A percentile compares a stretch with the other conserved stretches of the same genome.
These are phyloP conservation scores for Drosophila tanythrix DNA, from an alignment of 2,888 invertebrate genomes.

Conservation along the genomic window DNA sequence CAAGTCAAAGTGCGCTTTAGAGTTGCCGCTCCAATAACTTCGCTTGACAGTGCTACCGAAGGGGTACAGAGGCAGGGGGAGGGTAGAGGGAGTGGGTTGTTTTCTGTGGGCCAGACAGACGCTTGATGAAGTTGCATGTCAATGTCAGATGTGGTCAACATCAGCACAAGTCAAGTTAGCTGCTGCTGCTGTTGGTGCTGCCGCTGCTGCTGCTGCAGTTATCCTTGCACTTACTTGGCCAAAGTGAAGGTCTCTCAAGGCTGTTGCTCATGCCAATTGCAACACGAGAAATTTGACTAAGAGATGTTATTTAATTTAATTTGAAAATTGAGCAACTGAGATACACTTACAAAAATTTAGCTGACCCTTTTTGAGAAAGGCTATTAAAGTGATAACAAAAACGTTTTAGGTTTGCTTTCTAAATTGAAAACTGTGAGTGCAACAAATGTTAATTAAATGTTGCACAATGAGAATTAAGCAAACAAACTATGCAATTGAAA, in stretches of 20 bases:
- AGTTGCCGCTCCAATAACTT: slow-evolving; percentile 78
- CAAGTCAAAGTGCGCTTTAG: slow-evolving; percentile 73
- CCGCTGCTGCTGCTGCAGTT: slow-evolving; percentile 46
- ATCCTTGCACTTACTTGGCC: slow-evolving; percentile 73
- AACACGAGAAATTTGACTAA: not conserved
- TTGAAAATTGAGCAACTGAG: not conserved
- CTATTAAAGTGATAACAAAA: not conserved
- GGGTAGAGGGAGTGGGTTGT: slow-evolving; percentile 1
- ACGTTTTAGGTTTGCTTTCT: not conserved
- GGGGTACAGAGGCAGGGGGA: not conserved
- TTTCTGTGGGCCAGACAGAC: slow-evolving; percentile 24
- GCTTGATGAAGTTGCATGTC: slow-evolving; percentile 77
- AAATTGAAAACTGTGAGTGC: not conserved
- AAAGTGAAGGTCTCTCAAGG: slow-evolving; percentile 76
- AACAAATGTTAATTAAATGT: not conserved
- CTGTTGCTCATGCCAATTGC: slow-evolving; percentile 12
- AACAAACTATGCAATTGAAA: slow-evolving; percentile 31
- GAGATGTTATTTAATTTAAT: not conserved
- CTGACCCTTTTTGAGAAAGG: not conserved
- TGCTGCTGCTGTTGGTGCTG: slow-evolving; percentile 6
- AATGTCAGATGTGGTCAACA: slow-evolving; percentile 69
- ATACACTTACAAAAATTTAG: not conserved
- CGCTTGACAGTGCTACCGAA: slow-evolving; percentile 33
- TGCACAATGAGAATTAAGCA: not conserved
- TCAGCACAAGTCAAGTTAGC: slow-evolving; percentile 49